A percentile compares a stretch with the other conserved stretches of the same genome.
phyloP scores from a whole-genome alignment of 2,113 vertebrate species.

The Tichodroma muraria region DNA sequence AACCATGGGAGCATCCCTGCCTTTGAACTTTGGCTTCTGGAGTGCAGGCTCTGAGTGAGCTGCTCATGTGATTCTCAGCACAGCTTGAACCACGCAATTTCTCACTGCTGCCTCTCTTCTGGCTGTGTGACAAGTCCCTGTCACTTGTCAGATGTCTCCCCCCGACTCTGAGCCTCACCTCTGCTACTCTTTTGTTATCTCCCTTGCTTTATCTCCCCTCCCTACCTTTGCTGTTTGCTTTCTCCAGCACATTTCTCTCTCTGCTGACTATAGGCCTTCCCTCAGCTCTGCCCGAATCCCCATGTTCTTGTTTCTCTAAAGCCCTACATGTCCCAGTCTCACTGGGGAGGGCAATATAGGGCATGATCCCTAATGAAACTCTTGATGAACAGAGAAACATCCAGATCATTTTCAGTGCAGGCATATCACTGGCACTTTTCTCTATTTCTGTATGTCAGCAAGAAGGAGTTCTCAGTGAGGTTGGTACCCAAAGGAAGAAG shows the following conservation, averaged over 20 bases:
- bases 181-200: not conserved
- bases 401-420: not conserved
- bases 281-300: not conserved
- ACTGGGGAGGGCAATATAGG: not conserved
- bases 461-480: not conserved
- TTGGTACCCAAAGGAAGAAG: not conserved
- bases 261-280: not conserved
- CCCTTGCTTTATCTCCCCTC: not conserved
- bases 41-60: not conserved
- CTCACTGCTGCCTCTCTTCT: not conserved
- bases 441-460: not conserved
- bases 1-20: not conserved
- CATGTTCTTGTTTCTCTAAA: not conserved
- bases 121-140: not conserved
- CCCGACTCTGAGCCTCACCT: not conserved
- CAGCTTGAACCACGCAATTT: not conserved
- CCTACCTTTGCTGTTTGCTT: not conserved
- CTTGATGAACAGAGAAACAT: not conserved
- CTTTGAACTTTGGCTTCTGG: slow-evolving; percentile 15
- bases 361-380: not conserved
- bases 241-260: not conserved
- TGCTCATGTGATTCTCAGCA: not conserved
- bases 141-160: not conserved
- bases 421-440: not conserved
- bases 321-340: not conserved